Percentiles rank a stretch among this genome's conserved stretches.
phyloP scores from a whole-genome alignment of 2,888 invertebrate species.

The Eupithecia dodoneata region DNA sequence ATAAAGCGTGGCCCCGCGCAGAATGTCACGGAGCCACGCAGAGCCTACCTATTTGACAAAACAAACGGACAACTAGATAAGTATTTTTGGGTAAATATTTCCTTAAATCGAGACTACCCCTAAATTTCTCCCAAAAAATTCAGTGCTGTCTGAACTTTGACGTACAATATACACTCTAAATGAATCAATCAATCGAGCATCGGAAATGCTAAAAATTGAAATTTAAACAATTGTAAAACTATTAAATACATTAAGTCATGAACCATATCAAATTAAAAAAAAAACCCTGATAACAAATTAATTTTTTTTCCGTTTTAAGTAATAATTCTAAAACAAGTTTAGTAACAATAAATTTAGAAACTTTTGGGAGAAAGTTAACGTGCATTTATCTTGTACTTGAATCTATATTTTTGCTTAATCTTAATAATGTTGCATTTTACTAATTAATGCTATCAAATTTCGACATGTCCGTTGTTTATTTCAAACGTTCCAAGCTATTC shows the following conservation, averaged over 20 bases:
- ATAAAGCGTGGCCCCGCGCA: conserved; percentile 46
- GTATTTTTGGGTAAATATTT: conserved; percentile 75
- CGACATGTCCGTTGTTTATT: conserved; percentile 48
- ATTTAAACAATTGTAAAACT: neutral
- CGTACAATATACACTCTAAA: neutral
- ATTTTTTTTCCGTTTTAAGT: neutral
- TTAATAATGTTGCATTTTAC: conserved; percentile 68
- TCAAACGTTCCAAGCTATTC: conserved; percentile 33
- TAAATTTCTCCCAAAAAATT: conserved; percentile 39
- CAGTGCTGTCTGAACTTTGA: neutral
- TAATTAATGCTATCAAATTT: conserved; percentile 45
- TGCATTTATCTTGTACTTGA: conserved; percentile 61
- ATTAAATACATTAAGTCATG: neutral
- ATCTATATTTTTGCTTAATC: conserved; percentile 73
- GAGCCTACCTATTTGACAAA: conserved; percentile 62
- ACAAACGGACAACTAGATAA: conserved; percentile 78
- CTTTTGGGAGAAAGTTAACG: conserved; percentile 42
- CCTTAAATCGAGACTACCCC: conserved; percentile 69
- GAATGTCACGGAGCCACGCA: conserved; percentile 35
- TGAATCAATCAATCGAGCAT: too few relatives aligned
- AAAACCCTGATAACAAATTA: neutral
- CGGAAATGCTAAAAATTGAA: neutral
- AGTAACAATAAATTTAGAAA: neutral
- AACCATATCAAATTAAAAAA: neutral
- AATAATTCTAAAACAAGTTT: neutral